Conservation (phyloP, 30 jellyfish, hydroid and myxozoan species). For the Pseudorhiza aurosa region DNA sequence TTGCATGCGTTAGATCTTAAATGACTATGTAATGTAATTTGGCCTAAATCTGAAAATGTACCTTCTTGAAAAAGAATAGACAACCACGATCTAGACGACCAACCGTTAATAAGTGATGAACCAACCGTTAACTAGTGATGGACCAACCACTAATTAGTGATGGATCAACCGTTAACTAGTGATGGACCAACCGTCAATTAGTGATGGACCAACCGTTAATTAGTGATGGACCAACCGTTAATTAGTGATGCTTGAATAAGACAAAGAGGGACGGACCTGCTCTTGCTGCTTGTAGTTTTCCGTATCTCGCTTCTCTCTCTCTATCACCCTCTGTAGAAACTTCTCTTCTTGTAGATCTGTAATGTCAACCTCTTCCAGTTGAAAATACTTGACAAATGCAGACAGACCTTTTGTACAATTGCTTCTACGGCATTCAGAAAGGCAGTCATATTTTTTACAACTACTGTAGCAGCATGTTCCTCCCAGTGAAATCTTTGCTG, state of each 20-base stretch:
- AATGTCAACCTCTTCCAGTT: slow-evolving; percentile 59
- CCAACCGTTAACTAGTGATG: too few species aligned
- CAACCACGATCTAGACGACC: too few species aligned
- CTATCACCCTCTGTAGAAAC: slow-evolving; percentile 29
- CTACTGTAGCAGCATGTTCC: slow-evolving; percentile 50
- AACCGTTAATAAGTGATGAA: too few species aligned
- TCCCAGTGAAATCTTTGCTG: slow-evolving; percentile 43
- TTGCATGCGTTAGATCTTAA: too few species aligned
- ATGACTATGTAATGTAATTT: too few species aligned
- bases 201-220: too few species aligned
- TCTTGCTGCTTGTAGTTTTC: slow-evolving; percentile 49
- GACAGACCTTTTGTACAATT: slow-evolving; percentile 37
- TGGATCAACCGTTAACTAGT: too few species aligned
- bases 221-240: too few species aligned
- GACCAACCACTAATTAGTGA: too few species aligned
- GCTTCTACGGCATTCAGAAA: slow-evolving; percentile 8
- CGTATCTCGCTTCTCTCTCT: slow-evolving; percentile 44
- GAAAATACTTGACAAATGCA: slow-evolving; percentile 54
- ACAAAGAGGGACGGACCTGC: slow-evolving; percentile 28
- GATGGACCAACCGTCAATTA: too few species aligned
- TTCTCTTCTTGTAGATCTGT: slow-evolving; percentile 51
- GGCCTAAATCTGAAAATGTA: too few species aligned
- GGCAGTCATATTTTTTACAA: slow-evolving; percentile 25
- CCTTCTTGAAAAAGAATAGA: too few species aligned
- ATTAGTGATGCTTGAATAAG: not conserved